Evolutionary conservation across 2,113 vertebrate genomes (phyloP).

Genomic region (Oostethus manadensis): DNA sequence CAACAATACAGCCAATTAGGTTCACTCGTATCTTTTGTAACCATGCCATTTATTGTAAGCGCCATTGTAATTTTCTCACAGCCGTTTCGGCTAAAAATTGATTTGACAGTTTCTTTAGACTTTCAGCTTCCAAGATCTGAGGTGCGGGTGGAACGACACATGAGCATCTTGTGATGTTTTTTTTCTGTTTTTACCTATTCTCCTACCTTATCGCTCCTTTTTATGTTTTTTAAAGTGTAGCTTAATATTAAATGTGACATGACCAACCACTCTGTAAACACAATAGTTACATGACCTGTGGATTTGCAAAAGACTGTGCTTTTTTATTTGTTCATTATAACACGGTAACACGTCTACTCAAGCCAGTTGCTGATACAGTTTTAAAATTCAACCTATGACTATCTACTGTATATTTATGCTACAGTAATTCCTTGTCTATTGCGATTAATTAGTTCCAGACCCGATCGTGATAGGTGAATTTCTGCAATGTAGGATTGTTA

Average conservation of each 20-base stretch:
- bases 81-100: neutral
- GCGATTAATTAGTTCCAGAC: too few relatives aligned
- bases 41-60: neutral
- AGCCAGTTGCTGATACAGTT: neutral
- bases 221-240: neutral
- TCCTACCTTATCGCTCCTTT: neutral
- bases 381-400: too few relatives aligned
- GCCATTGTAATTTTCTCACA: neutral
- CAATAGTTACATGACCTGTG: neutral
- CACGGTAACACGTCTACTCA: neutral
- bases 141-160: neutral
- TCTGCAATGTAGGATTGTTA: too few relatives aligned
- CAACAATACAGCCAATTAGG: slow-evolving; percentile 1
- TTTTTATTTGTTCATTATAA: neutral
- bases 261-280: neutral
- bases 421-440: too few relatives aligned
- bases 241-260: neutral
- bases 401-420: too few relatives aligned
- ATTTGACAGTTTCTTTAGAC: slow-evolving; percentile 10
- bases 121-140: neutral
- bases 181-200: neutral
- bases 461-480: too few relatives aligned
- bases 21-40: slow-evolving; percentile 3
- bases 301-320: neutral
- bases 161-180: neutral